Evolutionary conservation across 1,140 invertebrate species (phyloP).

Genomic region (Palaemon carinicauda): DNA sequence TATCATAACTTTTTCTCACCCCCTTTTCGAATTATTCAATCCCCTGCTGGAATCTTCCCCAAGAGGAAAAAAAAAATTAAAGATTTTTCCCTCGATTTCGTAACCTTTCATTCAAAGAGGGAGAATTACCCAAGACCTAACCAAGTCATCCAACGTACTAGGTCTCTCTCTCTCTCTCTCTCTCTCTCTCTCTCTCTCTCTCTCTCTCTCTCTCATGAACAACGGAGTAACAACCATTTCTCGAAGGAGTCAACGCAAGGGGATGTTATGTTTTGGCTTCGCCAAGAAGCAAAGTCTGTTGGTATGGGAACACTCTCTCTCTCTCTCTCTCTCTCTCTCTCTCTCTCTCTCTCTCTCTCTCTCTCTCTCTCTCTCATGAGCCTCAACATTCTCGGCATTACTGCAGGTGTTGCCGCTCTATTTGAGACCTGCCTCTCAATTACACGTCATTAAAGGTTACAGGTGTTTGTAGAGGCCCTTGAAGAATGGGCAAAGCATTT

Average conservation of each 20-base stretch:
- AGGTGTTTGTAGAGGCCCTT: no score
- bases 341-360: neutral
- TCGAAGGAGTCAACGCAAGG: no score
- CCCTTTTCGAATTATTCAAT: neutral
- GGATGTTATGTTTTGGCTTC: no score
- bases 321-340: neutral
- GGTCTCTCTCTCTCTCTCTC: neutral
- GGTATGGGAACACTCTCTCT: neutral
- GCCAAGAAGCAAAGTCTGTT: neutral
- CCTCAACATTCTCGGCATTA: no score
- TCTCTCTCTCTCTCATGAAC: neutral
- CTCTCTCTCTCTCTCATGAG: neutral
- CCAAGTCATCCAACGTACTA: neutral
- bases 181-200: neutral
- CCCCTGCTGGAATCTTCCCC: neutral
- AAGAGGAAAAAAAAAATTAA: neutral
- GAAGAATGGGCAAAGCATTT: no score
- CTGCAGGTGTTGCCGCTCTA: no score
- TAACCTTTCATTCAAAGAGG: no score
- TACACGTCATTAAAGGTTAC: no score
- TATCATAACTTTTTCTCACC: neutral
- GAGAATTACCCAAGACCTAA: no score
- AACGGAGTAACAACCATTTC: no score
- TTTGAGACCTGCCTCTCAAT: no score
- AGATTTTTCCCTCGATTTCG: no score